Evolutionary conservation across 2,888 invertebrate genomes (phyloP), one percentile per base, ranked within the genome.

Genomic region (Stictocephala bisonia): DNA sequence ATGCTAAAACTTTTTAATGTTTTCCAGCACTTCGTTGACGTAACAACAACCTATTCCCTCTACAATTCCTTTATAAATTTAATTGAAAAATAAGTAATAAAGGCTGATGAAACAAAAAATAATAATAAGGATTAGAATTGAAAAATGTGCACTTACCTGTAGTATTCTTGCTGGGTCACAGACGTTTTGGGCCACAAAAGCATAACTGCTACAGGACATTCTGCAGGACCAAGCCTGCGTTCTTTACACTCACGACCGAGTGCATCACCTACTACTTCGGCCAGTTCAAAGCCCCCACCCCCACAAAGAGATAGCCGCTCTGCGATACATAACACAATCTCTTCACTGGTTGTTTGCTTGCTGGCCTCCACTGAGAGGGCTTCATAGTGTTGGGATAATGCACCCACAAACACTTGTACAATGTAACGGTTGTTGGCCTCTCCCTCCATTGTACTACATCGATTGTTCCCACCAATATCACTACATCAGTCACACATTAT

Each of bases 181-280:
- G 84, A 83, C 81, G 88, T 90, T 84, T 89, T 89, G 73, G 93
- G 94, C 94, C 93, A 94, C 51, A 93, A 86, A 82, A 93, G 86
- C 93, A 93, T 93, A 75, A 93, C 89, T 48, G 92, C 93, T 40
- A 93, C 93, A 3, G 93, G 93, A 81, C 92, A 92, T 83, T 93
- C 93, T 78, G 89, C 88, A 41, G 92, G 88, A 13, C 94, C 93
- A 73, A 97, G 89, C 76, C 96, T 88, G 76, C 97, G 87, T 85
- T 96, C 96, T 83, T 97, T 97, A 85, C 96, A 97, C 83, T 96
- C 94, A 81, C 93, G 92, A 41, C 95, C 95, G 79, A 91, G 89
- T 77, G 92, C 90, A 84, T 93, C 93, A 74, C 94, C 93, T 80
- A 95, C 93, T 79, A 95, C 95, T 85, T 95, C 95, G 29, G 94